A percentile compares a stretch with the other conserved stretches of the same genome.
Conservation (phyloP, 2,113 vertebrate species). For the Chloropsis hardwickii region DNA sequence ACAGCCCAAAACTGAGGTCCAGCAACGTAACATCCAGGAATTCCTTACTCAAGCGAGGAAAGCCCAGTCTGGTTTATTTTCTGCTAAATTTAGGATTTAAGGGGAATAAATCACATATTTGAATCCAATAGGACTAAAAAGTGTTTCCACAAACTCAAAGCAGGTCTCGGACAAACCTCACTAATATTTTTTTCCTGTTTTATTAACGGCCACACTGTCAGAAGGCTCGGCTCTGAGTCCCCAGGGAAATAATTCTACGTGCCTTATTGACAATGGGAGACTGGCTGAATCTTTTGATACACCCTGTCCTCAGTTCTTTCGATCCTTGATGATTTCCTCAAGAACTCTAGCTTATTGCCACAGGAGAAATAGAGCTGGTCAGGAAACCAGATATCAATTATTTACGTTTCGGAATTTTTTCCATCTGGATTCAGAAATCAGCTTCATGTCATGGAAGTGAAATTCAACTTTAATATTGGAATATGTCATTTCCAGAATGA, state of each 20-base stretch:
- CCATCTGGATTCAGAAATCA: conserved; percentile 45
- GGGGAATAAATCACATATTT: not conserved
- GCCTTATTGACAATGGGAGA: not conserved
- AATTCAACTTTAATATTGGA: conserved; percentile 39
- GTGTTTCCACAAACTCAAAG: conserved; percentile 36
- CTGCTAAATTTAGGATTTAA: not conserved
- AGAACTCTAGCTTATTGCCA: not conserved
- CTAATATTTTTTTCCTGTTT: not conserved
- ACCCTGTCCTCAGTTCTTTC: not conserved
- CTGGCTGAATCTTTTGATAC: not conserved
- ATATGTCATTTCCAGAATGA: conserved; percentile 26
- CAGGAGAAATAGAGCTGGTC: conserved; percentile 4
- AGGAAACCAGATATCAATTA: conserved; percentile 53
- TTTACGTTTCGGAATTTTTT: conserved; percentile 12
- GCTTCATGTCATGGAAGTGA: conserved; percentile 16
- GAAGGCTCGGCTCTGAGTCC: not conserved
- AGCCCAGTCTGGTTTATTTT: not conserved
- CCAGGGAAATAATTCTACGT: not conserved
- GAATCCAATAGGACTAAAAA: not conserved
- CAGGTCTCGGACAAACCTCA: not conserved
- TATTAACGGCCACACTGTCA: not conserved
- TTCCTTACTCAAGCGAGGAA: not conserved
- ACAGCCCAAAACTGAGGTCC: not conserved
- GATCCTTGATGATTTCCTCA: not conserved
- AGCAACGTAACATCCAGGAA: not conserved